Conservation (phyloP, 2,113 vertebrate genomes). For the Cheirogaleus medius region DNA sequence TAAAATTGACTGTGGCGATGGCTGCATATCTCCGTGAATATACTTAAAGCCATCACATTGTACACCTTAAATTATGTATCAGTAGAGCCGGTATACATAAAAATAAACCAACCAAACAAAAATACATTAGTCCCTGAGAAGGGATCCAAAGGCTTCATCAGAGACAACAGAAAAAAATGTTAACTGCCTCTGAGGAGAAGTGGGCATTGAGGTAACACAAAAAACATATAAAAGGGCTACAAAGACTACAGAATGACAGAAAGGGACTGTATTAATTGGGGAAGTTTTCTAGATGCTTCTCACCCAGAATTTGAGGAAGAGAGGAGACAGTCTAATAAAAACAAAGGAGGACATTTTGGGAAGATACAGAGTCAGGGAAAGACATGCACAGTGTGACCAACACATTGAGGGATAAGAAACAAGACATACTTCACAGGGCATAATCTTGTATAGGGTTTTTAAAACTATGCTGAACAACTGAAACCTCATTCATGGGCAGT, state of each 20-base stretch:
- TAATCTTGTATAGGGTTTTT: background rate
- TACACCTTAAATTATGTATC: background rate
- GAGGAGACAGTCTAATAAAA: background rate
- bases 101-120: background rate
- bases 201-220: background rate
- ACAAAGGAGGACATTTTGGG: background rate
- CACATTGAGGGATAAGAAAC: background rate
- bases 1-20: background rate
- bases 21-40: background rate
- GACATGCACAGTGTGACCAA: background rate
- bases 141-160: background rate
- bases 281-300: background rate
- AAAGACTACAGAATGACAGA: background rate
- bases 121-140: background rate
- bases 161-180: background rate
- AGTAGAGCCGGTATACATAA: background rate
- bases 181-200: no score
- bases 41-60: background rate
- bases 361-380: background rate
- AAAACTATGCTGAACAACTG: background rate
- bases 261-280: background rate
- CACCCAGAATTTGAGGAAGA: background rate
- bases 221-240: background rate
- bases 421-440: background rate
- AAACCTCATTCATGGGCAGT: background rate